Evolutionary conservation across 2,113 vertebrate species (phyloP), one percentile per base, ranked within the genome.

Genomic region (Seriola rivoliana): DNA sequence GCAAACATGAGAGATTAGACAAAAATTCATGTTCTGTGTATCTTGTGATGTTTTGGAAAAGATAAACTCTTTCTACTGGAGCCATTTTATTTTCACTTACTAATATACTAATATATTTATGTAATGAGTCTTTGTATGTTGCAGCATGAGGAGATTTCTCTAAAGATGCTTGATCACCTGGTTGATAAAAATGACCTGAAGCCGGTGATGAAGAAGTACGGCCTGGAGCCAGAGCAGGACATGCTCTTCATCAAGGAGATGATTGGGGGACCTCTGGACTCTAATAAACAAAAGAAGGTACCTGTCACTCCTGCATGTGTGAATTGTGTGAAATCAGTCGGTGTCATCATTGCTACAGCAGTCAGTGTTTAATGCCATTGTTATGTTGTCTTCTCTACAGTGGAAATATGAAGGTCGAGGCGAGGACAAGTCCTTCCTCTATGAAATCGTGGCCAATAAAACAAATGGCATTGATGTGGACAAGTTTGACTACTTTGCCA

Each of bases 401-500:
- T 96, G 96, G 97, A 89, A 88, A 0, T 97, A 97, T 75, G 58
- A n/a, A 66, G 97, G 97, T 63, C 93, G 97, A 2, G 16, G 69
- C 17, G 57, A 94, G 79, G 92, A 96, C 36, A 98, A 99, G 67
- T 95, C 93, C 58, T 99, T 99, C 93, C 96, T 99, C 4, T 99
- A 97, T 81, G 96, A 99, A 82, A 96, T 99, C 36, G 98, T 99
- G 21, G 94, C 97, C 34, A 99, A 99, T 89, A 97, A 97, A 88
- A 91, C 75, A 23, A 23, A 23, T 23, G 23, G 23, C 23, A 23
- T 23, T 23, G 23, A 23, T 23, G 97, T 99, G 84, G 97, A 99
- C 93, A 99, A 99, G 67, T 98, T 97, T 96, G 97, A 99, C 81
- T 99, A 99, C 85, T 97, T 99, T 92, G 97, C 97, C 72, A 97